A percentile compares a stretch with the other conserved stretches of the same genome.
These are phyloP conservation scores for Halcyon smyrnensis DNA, from an alignment of 2,797 vertebrate genomes.

Conservation along the genomic window DNA sequence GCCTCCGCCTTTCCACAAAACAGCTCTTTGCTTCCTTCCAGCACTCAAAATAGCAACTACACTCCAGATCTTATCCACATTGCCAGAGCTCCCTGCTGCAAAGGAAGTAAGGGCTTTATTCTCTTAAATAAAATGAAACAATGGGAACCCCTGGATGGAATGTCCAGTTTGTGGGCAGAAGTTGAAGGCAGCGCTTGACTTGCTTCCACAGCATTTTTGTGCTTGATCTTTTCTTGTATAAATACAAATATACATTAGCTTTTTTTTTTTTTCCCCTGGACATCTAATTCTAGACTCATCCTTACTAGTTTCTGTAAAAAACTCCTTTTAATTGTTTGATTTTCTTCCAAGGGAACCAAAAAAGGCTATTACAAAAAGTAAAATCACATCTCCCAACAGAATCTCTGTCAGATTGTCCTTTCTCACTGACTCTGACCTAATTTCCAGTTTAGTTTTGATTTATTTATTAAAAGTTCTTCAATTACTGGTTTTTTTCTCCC, in stretches of 20 bases:
- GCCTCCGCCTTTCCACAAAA: conserved; percentile 60
- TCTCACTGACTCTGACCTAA: neutral
- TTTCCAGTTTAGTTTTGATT: neutral
- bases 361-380: neutral
- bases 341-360: neutral
- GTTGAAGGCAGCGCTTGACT: neutral
- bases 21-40: conserved; percentile 65
- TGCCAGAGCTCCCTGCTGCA: conserved; percentile 64
- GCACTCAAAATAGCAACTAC: conserved; percentile 64
- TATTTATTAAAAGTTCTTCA: neutral
- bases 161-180: conserved; percentile 31
- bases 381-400: neutral
- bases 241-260: neutral
- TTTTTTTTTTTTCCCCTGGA: neutral
- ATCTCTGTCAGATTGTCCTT: neutral
- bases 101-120: conserved; percentile 68
- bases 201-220: neutral
- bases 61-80: neutral
- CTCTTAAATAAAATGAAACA: conserved; percentile 56
- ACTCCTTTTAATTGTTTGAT: neutral
- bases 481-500: neutral
- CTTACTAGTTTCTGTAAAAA: neutral
- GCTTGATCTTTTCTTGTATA: neutral
- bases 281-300: neutral
- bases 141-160: conserved; percentile 55